Conservation (phyloP, 1,140 invertebrate genomes). For the Cyrtorhinus lividipennis region DNA sequence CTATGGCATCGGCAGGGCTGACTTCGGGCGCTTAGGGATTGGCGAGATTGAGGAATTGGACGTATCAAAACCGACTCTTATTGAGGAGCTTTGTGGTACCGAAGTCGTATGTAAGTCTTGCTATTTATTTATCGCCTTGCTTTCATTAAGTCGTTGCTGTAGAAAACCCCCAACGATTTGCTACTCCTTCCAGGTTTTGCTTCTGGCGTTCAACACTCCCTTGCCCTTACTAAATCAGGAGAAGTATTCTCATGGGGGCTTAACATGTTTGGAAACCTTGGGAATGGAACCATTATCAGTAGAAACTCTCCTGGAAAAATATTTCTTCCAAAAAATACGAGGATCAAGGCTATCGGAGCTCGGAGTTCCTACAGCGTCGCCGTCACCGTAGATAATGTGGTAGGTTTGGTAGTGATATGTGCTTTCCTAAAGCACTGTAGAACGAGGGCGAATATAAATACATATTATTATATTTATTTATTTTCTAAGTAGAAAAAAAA, state of each 20-base stretch:
- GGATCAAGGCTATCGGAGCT: neutral
- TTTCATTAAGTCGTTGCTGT: neutral
- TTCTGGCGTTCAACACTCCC: neutral
- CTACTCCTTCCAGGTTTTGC: conserved; percentile 4
- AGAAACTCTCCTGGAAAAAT: neutral
- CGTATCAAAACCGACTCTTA: neutral
- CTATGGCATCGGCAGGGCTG: conserved; percentile 11
- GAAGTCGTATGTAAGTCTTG: neutral
- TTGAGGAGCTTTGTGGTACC: neutral
- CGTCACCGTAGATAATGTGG: neutral
- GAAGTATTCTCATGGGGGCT: conserved; percentile 10
- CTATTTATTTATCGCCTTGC: neutral
- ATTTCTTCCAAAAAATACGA: neutral
- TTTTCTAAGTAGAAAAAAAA: too few relatives aligned
- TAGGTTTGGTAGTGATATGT: too few relatives aligned
- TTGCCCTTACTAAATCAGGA: conserved; percentile 7
- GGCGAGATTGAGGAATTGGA: neutral
- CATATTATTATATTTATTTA: too few relatives aligned
- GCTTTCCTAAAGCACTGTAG: too few relatives aligned
- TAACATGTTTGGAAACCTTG: conserved; percentile 7
- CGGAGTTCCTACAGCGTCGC: conserved; percentile 4
- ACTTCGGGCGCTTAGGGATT: conserved; percentile 13
- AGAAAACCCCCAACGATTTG: neutral
- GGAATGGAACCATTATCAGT: neutral
- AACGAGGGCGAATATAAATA: too few relatives aligned